phyloP scores from a whole-genome alignment of 1,140 invertebrate genomes.

The Muscidifurax raptorellus region DNA sequence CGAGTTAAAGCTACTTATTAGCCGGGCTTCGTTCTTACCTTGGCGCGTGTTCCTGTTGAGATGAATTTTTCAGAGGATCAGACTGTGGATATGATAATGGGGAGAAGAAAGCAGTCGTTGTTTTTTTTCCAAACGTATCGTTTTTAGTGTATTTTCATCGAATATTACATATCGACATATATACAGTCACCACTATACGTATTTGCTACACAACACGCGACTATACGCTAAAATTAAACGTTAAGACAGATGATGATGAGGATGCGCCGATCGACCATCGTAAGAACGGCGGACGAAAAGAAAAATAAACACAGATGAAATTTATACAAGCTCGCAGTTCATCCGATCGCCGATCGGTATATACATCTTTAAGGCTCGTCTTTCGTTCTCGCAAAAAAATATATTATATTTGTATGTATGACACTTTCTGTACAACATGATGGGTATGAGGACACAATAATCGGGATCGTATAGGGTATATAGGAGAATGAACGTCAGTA shows the following conservation, averaged over 20 bases:
- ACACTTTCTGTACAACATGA: conserved; percentile 50
- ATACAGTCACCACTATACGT: conserved; percentile 69
- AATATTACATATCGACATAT: conserved; percentile 73
- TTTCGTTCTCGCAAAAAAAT: conserved; percentile 36
- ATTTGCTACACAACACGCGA: conserved; percentile 63
- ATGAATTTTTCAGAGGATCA: too few relatives aligned
- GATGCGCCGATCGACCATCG: conserved; percentile 49
- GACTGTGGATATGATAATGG: background rate
- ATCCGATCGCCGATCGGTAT: conserved; percentile 10
- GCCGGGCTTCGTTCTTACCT: background rate
- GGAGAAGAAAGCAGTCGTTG: background rate
- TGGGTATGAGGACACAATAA: background rate
- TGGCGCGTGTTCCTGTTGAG: background rate
- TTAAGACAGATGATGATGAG: conserved; percentile 48
- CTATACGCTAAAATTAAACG: conserved; percentile 59
- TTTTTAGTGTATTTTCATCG: conserved; percentile 56
- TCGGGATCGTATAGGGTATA: background rate
- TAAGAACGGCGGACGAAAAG: background rate
- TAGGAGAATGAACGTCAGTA: conserved; percentile 18
- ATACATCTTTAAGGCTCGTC: conserved; percentile 11
- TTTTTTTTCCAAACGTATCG: conserved; percentile 59
- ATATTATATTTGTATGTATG: conserved; percentile 47
- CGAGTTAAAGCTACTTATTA: background rate
- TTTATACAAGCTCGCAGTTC: background rate
- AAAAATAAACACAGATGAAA: background rate